A percentile compares a stretch with the other conserved stretches of the same genome.
Evolutionary conservation across 2,888 invertebrate species (phyloP).

Genomic region (Perizoma flavofasciatum): DNA sequence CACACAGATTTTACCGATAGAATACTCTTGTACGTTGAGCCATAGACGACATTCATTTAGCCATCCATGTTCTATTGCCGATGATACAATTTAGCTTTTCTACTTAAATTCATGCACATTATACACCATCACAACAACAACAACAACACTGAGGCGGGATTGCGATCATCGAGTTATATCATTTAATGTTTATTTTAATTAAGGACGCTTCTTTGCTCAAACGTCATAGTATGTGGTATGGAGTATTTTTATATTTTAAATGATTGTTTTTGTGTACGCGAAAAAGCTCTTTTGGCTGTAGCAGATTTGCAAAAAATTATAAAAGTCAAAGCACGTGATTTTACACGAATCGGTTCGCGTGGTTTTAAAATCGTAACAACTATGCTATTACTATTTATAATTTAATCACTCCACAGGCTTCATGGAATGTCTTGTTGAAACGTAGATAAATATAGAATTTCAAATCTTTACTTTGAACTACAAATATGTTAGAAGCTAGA

Average conservation of each 20-base stretch:
- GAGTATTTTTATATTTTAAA: slow-evolving; percentile 16
- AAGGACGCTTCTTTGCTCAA: slow-evolving; percentile 18
- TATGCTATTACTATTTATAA: slow-evolving; percentile 67
- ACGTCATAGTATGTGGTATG: slow-evolving; percentile 6
- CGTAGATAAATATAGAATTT: slow-evolving; percentile 34
- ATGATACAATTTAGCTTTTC: slow-evolving; percentile 38
- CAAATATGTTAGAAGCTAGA: slow-evolving; percentile 44
- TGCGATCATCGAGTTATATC: slow-evolving; percentile 78
- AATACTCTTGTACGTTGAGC: slow-evolving; percentile 21
- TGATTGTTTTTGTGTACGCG: slow-evolving; percentile 49
- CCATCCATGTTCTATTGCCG: slow-evolving; percentile 21
- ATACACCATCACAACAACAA: slow-evolving; percentile 56
- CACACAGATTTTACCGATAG: slow-evolving; percentile 26
- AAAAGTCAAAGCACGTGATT: slow-evolving; percentile 70
- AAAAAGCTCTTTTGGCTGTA: slow-evolving; percentile 66
- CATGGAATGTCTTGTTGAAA: slow-evolving; percentile 49
- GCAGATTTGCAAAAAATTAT: slow-evolving; percentile 67
- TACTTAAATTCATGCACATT: slow-evolving; percentile 67
- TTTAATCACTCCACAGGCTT: slow-evolving; percentile 69
- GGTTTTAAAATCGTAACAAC: slow-evolving; percentile 60
- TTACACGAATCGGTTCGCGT: slow-evolving; percentile 61
- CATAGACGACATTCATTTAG: slow-evolving; percentile 6
- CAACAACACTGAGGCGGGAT: slow-evolving; percentile 69
- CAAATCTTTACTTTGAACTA: slow-evolving; percentile 17
- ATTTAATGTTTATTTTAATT: slow-evolving; percentile 16